Conservation (phyloP, 2,888 invertebrate genomes). For the Pantelozetes paolii region DNA sequence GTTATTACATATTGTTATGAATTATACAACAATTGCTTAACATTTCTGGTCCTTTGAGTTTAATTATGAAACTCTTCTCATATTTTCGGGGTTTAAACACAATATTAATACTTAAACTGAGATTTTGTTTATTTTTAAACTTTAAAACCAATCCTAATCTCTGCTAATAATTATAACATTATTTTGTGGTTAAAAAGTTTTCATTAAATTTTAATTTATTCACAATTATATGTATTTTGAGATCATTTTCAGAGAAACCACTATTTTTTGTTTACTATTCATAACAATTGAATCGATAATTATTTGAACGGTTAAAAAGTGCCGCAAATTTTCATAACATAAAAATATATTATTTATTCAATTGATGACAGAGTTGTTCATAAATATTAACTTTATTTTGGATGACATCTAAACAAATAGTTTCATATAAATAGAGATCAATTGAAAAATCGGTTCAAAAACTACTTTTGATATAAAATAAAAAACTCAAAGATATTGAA, state of each 20-base stretch:
- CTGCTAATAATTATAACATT: no score
- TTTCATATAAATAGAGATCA: neutral
- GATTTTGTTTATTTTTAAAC: neutral
- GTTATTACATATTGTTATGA: neutral
- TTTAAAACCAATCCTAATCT: neutral
- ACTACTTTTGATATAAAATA: no score
- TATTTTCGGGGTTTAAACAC: neutral
- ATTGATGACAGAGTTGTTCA: no score
- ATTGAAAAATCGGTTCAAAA: neutral
- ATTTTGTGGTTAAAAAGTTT: neutral
- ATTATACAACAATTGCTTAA: neutral
- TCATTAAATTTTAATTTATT: neutral
- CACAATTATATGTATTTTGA: no score
- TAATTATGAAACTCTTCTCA: neutral
- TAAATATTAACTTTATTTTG: no score
- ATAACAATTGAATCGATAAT: no score
- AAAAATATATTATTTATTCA: no score
- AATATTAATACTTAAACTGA: neutral
- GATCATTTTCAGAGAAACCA: no score
- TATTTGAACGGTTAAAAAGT: no score
- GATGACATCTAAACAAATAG: neutral
- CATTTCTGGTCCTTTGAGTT: neutral
- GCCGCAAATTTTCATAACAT: no score
- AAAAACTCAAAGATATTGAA: no score
- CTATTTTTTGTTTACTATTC: no score